A percentile compares a stretch with the other conserved stretches of the same genome.
Conservation (phyloP, 2,113 vertebrate genomes). For the Canis aureus region DNA sequence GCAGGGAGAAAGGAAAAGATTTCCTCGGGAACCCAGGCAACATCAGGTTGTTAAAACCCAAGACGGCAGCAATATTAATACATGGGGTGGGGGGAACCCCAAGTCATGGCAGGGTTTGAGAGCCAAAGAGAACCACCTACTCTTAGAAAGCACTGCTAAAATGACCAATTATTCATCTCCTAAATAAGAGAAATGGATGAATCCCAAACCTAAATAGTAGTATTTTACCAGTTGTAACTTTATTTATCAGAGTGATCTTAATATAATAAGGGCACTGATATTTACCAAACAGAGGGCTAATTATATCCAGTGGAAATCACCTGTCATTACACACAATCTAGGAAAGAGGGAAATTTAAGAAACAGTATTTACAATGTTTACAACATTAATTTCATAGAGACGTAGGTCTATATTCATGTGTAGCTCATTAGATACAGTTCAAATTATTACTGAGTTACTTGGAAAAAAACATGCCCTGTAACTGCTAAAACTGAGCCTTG, state of each 20-base stretch:
- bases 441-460: slow-evolving; percentile 29
- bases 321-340: background rate
- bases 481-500: slow-evolving; percentile 14
- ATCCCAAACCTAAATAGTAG: background rate
- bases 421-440: slow-evolving; percentile 44
- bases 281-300: background rate
- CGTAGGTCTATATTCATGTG: background rate
- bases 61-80: background rate
- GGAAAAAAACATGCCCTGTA: background rate
- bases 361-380: slow-evolving; percentile 1
- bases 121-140: background rate
- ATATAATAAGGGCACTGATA: background rate
- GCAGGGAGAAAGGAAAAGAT: background rate
- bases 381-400: slow-evolving; percentile 55
- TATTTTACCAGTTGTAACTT: background rate
- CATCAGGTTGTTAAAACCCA: background rate
- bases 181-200: background rate
- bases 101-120: background rate
- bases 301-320: background rate
- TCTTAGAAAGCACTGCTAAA: background rate
- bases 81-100: fast-evolving
- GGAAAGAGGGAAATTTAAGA: background rate
- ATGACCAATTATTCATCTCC: background rate
- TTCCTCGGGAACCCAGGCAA: background rate
- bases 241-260: background rate